Base-by-base conservation (phyloP, 2,888 invertebrate genomes). In the Leptopilina myrica region DNA sequence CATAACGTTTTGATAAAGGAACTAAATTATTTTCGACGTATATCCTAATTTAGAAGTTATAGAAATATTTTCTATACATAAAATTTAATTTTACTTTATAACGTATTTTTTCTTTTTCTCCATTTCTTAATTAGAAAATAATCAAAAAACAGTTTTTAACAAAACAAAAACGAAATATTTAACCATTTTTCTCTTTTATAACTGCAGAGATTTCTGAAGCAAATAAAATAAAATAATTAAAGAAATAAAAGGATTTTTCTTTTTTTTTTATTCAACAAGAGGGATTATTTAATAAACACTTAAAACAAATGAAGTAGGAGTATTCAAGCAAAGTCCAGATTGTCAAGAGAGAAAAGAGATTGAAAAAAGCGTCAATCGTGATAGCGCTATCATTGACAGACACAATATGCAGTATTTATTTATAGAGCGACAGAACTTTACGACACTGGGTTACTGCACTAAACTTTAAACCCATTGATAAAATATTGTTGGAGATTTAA, bases 391-490 rank as follows among this genome's bases (percentile, higher is more conserved):
- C 86, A 80, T 79, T 83, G 83, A 85, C 86, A 87, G 86, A 86
- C 88, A 84, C 84, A 87, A 88, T 88, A 88, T 87, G 83, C 77
- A 43, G 53, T 79, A 81, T 81, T 87, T 87, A 86, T 86, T 87
- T 87, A 85, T 85, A 83, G 84, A 81, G 77, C 80, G 62, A 78
- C 81, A 83, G 8, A 83, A 84, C 81, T 84, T 84, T 81, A 82
- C 80, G 82, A 84, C 82, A 84, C 80, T 83, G 82, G 83, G 83
- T 84, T 83, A 83, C 82, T 81, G 83, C 80, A 81, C 79, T 81
- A 83, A 83, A 84, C 82, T 83, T 83, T 81, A 80, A 78, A 77
- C 80, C 43, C 82, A 83, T 80, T 83, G 84, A 84, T 84, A 84
- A 78, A 43, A 43, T 43, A 8, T 43, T 64, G 14, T n/a, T 33